Evolutionary conservation across 2,888 invertebrate species (phyloP).

Genomic region (Orthonevra nobilis): DNA sequence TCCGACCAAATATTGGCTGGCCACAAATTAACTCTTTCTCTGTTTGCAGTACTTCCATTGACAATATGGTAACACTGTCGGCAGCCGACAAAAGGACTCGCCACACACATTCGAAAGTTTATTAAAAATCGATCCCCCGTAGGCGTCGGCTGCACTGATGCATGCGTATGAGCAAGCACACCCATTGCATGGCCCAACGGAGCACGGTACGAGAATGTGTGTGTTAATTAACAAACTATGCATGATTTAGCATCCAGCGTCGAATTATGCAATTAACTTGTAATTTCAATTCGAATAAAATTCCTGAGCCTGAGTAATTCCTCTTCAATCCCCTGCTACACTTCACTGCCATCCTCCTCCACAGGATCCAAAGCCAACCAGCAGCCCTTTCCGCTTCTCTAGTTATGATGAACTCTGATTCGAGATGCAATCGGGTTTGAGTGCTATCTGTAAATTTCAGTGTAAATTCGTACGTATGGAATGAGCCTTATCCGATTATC

Average conservation of each 20-base stretch:
- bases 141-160: slow-evolving; percentile 52
- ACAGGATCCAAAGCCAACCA: neutral
- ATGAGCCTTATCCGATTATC: slow-evolving; percentile 58
- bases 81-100: neutral
- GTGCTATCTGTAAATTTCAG: slow-evolving; percentile 57
- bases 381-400: slow-evolving; percentile 3
- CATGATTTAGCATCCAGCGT: slow-evolving; percentile 64
- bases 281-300: slow-evolving; percentile 67
- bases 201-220: slow-evolving; percentile 19
- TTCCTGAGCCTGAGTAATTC: slow-evolving; percentile 63
- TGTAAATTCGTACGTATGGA: neutral
- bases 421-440: slow-evolving; percentile 59
- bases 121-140: slow-evolving; percentile 60
- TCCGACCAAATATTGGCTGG: no score
- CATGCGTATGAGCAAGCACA: slow-evolving; percentile 18
- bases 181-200: neutral
- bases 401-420: slow-evolving; percentile 62
- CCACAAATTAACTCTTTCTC: no score
- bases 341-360: neutral
- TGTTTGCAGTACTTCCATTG: no score
- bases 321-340: slow-evolving; percentile 63
- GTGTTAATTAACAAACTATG: slow-evolving; percentile 70
- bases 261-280: slow-evolving; percentile 69
- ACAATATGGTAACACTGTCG: slow-evolving; percentile 30
- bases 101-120: slow-evolving; percentile 3